Evolutionary conservation across 2,113 vertebrate genomes (phyloP).

Genomic region (Petromus typicus): DNA sequence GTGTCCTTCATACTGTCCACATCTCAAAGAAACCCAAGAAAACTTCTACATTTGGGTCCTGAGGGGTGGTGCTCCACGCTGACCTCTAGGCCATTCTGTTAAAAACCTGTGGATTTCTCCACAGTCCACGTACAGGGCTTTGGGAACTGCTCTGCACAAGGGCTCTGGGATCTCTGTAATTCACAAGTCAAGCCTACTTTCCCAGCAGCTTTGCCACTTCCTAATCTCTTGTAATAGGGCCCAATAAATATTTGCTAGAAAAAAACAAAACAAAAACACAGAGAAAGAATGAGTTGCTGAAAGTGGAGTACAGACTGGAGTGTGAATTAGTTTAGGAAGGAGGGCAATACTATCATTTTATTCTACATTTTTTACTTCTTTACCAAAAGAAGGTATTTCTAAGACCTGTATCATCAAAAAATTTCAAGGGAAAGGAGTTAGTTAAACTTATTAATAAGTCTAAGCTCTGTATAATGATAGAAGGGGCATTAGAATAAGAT

Average conservation of each 20-base stretch:
- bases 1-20: not conserved
- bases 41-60: not conserved
- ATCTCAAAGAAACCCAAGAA: not conserved
- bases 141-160: not conserved
- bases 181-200: not conserved
- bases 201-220: not conserved
- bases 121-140: not conserved
- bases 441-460: not conserved
- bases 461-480: not conserved
- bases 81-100: not conserved
- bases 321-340: not conserved
- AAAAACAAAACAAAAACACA: not conserved
- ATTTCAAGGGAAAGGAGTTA: not conserved
- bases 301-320: not conserved
- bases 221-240: not conserved
- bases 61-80: not conserved
- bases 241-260: not conserved
- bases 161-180: not conserved
- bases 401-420: not conserved
- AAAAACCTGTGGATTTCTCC: not conserved
- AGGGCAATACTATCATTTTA: not conserved
- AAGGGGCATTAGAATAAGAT: not conserved
- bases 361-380: not conserved
- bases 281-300: not conserved
- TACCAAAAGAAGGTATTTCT: slow-evolving; percentile 7